Conservation (phyloP, 2,113 vertebrate genomes). For the Dipodomys ordii region DNA sequence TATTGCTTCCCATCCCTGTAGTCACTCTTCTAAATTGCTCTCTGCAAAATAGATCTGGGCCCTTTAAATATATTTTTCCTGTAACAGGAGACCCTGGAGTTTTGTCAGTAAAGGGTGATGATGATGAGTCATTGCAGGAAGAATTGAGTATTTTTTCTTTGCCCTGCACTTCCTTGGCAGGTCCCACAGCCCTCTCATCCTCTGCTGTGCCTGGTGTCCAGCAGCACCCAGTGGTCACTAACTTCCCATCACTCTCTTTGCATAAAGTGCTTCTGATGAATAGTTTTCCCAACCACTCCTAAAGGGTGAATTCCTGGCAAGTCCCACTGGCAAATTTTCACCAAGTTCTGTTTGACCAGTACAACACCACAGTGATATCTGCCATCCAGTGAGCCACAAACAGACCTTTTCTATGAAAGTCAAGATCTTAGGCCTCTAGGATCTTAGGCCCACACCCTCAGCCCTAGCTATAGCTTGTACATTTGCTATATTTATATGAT, state of each 20-base stretch:
- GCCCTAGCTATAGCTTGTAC: background rate
- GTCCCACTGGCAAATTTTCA: background rate
- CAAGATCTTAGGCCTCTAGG: background rate
- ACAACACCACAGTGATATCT: background rate
- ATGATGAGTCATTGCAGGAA: background rate
- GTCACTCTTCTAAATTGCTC: background rate
- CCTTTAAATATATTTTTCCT: background rate
- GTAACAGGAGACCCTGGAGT: background rate
- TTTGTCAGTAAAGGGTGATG: background rate
- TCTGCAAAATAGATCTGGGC: background rate
- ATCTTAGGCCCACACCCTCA: background rate
- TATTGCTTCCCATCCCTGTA: background rate
- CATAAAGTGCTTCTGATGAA: background rate
- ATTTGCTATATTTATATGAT: background rate
- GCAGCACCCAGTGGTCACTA: background rate
- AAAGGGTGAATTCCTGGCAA: background rate
- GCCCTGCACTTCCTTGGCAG: background rate
- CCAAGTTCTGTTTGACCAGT: background rate
- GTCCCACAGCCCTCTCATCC: background rate
- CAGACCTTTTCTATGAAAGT: background rate
- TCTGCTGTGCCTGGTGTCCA: background rate
- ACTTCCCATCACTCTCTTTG: background rate
- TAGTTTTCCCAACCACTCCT: background rate
- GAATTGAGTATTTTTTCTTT: background rate
- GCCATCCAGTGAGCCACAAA: background rate